Conservation (phyloP, 2,888 invertebrate species). For the Caenorhabditis doughertyi region DNA sequence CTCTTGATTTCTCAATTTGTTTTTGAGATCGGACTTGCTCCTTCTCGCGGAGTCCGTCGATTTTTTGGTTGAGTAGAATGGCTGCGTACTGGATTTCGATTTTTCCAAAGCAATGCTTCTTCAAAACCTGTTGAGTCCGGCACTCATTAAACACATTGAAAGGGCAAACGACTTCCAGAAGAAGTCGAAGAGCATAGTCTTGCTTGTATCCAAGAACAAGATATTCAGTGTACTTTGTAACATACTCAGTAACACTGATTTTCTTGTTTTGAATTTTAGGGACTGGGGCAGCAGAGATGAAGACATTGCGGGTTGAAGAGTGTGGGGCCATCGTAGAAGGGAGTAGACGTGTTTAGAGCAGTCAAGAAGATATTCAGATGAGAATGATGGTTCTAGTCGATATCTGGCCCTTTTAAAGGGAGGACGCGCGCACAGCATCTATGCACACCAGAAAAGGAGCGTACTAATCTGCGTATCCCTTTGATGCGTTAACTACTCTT, state of each 20-base stretch:
- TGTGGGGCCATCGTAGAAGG: slow-evolving; percentile 3
- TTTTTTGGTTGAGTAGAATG: neutral
- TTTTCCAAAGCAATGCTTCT: neutral
- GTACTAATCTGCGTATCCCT: no score
- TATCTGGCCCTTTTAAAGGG: no score
- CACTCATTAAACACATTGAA: neutral
- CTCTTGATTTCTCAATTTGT: neutral
- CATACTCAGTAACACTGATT: neutral
- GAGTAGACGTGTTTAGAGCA: no score
- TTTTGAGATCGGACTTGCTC: neutral
- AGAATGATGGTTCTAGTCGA: no score
- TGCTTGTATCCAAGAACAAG: neutral
- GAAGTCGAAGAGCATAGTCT: neutral
- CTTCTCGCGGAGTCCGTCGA: neutral
- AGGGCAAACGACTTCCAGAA: neutral
- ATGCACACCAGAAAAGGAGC: no score
- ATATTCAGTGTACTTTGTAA: slow-evolving; percentile 6
- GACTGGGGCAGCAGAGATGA: neutral
- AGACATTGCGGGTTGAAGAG: neutral
- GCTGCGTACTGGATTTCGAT: neutral
- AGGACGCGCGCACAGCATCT: no score
- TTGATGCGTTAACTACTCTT: no score
- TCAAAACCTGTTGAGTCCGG: neutral
- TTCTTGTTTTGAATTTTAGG: neutral
- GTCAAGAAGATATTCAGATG: no score